Base-by-base conservation (phyloP, 2,888 invertebrate species). In the Oligia latruncula region DNA sequence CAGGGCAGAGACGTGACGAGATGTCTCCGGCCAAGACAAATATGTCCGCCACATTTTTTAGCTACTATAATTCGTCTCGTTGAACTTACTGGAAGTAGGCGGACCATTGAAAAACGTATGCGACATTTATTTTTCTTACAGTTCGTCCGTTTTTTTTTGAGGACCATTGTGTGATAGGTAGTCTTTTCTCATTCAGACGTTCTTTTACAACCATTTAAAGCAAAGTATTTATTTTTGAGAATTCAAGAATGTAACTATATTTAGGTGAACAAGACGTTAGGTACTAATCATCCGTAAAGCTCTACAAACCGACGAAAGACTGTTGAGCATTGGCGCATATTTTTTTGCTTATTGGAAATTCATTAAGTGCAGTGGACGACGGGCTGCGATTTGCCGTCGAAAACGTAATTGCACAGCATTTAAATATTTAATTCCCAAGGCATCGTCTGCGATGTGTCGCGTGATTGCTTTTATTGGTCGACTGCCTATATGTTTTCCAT, bases 21-120 rank as follows among this genome's bases (percentile, higher is more conserved):
- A 96, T 95, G 96, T 95, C 95, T 95, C 94, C 93, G 93, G 91
- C 93, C 92, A 92, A 95, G 93, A 95, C 95, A 95, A 95, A 96
- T 95, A 95, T 93, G 95, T 94, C 93, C 90, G 92, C 92, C 91
- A 94, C 93, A 93, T 95, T 95, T 95, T 95, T 95, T 95, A 93
- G 93, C 92, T 92, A 91, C 91, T 93, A 88, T 93, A 93, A 95
- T 95, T 95, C 95, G 93, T 93, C 92, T 95, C 91, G 92, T 93
- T 92, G 90, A 91, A 91, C 91, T 92, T 90, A 92, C 92, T 95
- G 92, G 92, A 92, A 92, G 91, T 90, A 90, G 90, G 90, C 89
- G 88, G 87, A 86, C 85, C 87, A 90, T 90, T 91, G 90, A 92
- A 93, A 93, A 93, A 90, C 87, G 84, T 91, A 85, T 85, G 80